Base-by-base conservation (phyloP, 2,113 vertebrate genomes). In the Triplophysa siluroides region DNA sequence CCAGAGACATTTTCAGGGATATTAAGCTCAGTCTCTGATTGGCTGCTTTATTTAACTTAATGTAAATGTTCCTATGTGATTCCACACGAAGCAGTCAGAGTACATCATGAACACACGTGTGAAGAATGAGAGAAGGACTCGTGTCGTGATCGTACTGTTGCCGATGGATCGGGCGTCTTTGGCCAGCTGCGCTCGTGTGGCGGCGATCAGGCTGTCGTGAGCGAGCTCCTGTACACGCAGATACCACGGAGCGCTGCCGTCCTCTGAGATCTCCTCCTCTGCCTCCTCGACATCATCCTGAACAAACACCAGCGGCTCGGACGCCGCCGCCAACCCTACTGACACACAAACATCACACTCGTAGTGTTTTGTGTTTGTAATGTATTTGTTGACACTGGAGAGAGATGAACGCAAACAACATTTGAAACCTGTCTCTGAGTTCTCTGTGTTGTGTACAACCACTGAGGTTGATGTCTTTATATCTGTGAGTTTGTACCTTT, bases 191-290 rank as follows among this genome's bases (percentile, higher is more conserved):
- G 98, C 98, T 4, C 98, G 94, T 26, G 98, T 99, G 86, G 98
- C 97, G 54, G 98, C 98, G 18, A 98, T 98, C 84, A 99, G 92
- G 91, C 98, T 99, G 92, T 99, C 98, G 24, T 98, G 98, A 41
- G 98, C 98, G 89, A 99, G 85, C 86, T 99, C 98, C 82, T 99
- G 98, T 18, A 99, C 97, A 78, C 97, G 92, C 73, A 98, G 93
- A 81, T 98, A 98, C 98, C 97, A 98, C 0, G 98, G 98, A 21
- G 95, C 95, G 62, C 92, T 95, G 87, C 96, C 96, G 62, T 98
- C 96, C 2, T 92, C 91, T 43, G 92, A 94, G 63, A 97, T 93
- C 69, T 95, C 96, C 85, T 96, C 94, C 19, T 96, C 95, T 60
- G 95, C 94, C 68, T 96, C 96, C n/a, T 96, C 96, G 63, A 93